Evolutionary conservation across 2,797 vertebrate species (phyloP), one percentile per base, ranked within the genome.

Genomic region (Telmatherina bonti): DNA sequence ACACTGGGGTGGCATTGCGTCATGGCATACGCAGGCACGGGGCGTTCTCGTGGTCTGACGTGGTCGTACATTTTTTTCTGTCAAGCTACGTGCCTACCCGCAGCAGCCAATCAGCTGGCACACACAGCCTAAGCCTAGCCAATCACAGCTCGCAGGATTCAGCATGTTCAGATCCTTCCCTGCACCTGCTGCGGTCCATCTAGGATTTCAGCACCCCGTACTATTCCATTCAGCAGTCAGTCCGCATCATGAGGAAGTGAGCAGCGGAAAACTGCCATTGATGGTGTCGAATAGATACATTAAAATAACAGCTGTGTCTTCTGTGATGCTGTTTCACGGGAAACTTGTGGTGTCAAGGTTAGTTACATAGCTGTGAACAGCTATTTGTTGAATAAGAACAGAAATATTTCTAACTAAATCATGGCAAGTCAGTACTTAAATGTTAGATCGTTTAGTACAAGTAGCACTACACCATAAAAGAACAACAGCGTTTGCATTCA

Each of bases 211-310:
- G 31, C 20, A 2, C 26, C 47, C 27, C 20, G 26, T 20, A 2
- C 29, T 45, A 0, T 55, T 56, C 31, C 45, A 24, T n/a, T 33
- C 26, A 41, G 9, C 31, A 16, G 41, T 7, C 63, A 36, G 65
- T 70, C 35, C 67, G 38, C 61, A 53, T 71, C 66, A 36, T 45
- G 59, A 62, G 30, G 4, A 0, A 1, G 4, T 7, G 3, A 8
- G n/a, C 10, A 11, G 76, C 78, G 80, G 79, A 84, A 85, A 86
- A 79, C 45, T 79, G 76, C 82, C 63, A 52, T 43, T 65, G 60
- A 83, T 62, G 75, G 69, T 62, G 56, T 78, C 63, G 13, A 5
- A 51, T 62, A 20, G 8, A 64, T 18, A n/a, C 8, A 3, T 27
- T 31, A 20, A 57, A 76, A 56, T 51, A 38, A 55, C 69, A 26